phyloP scores from a whole-genome alignment of 2,113 vertebrate species.

The Actenoides lindsayi region DNA sequence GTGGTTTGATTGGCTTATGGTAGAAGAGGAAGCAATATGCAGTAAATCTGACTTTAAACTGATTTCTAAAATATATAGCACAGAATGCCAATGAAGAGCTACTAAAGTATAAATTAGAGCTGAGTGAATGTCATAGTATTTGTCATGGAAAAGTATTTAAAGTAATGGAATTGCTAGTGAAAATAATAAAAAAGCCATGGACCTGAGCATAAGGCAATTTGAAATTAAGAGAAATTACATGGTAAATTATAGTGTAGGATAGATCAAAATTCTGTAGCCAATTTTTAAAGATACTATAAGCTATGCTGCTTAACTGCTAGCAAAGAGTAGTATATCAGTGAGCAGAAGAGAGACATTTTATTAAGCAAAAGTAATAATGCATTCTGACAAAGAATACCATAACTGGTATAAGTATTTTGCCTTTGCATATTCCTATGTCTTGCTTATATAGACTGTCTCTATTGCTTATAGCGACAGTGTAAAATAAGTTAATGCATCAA shows the following conservation, averaged over 20 bases:
- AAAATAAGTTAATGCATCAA: background rate
- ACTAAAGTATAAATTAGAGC: background rate
- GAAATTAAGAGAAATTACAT: conserved; percentile 21
- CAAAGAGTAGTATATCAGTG: background rate
- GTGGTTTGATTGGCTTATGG: background rate
- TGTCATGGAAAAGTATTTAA: conserved; percentile 40
- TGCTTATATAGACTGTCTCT: background rate
- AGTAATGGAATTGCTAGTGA: background rate
- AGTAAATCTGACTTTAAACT: conserved; percentile 27
- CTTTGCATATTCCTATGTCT: background rate
- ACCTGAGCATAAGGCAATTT: conserved; percentile 11
- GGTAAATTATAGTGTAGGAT: background rate
- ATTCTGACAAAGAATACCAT: conserved; percentile 5
- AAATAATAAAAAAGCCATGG: conserved; percentile 19
- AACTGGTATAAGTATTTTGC: background rate
- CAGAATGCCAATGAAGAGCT: background rate
- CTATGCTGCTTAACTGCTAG: background rate
- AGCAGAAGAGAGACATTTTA: background rate
- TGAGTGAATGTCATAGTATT: background rate
- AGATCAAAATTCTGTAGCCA: background rate
- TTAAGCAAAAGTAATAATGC: background rate
- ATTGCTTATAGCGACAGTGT: background rate
- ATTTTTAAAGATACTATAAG: background rate
- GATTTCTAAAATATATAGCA: conserved; percentile 35
- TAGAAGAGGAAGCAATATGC: background rate